phyloP scores from a whole-genome alignment of 1,140 invertebrate genomes.

The Oppia nitens region DNA sequence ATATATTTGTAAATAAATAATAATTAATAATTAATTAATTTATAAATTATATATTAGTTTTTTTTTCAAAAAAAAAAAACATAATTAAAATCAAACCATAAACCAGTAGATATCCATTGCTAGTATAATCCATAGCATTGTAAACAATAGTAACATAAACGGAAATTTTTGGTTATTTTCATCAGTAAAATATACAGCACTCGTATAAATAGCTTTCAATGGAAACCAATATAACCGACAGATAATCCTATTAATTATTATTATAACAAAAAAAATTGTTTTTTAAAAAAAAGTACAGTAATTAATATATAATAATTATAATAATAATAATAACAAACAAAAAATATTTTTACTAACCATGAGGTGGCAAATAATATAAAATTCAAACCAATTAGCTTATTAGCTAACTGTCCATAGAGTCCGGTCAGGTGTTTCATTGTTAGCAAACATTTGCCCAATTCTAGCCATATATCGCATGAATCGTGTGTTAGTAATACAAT shows the following conservation, averaged over 20 bases:
- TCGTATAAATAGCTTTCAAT: slow-evolving; percentile 27
- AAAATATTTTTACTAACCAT: slow-evolving; percentile 24
- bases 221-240: slow-evolving; percentile 30
- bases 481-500: slow-evolving; percentile 31
- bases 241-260: slow-evolving; percentile 26
- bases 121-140: slow-evolving; percentile 27
- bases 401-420: slow-evolving; percentile 21
- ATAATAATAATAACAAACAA: too few species aligned
- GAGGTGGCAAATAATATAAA: slow-evolving; percentile 28
- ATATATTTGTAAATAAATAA: too few species aligned
- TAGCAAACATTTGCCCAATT: slow-evolving; percentile 31
- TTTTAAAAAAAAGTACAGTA: too few species aligned
- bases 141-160: slow-evolving; percentile 27
- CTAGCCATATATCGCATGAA: slow-evolving; percentile 29
- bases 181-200: slow-evolving; percentile 23
- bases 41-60: too few species aligned
- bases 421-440: slow-evolving; percentile 30
- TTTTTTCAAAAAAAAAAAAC: too few species aligned
- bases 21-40: too few species aligned
- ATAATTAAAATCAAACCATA: too few species aligned
- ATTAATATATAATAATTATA: too few species aligned
- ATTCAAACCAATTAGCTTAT: slow-evolving; percentile 26
- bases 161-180: slow-evolving; percentile 19
- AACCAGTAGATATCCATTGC: slow-evolving; percentile 32
- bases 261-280: too few species aligned